These are phyloP conservation scores for Novumbra hubbsi DNA, from an alignment of 2,797 vertebrate genomes.

Conservation along the genomic window DNA sequence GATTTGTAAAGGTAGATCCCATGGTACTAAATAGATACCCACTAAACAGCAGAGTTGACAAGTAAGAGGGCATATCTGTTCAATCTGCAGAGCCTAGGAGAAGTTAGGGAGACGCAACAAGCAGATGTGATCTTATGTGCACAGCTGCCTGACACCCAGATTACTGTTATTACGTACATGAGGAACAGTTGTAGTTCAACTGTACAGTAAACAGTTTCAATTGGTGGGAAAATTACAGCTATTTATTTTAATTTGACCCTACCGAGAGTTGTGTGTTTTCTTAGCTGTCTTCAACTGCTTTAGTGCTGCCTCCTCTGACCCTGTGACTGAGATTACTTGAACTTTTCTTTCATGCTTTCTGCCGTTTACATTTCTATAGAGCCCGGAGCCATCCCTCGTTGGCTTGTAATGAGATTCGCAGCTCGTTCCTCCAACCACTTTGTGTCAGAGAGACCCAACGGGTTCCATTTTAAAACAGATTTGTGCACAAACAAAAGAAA, in stretches of 20 bases:
- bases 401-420: neutral
- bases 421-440: neutral
- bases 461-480: neutral
- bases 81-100: neutral
- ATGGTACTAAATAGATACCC: too few species aligned
- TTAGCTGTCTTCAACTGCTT: constrained; percentile 4
- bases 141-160: constrained; percentile 41
- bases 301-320: neutral
- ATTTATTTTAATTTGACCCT: constrained; percentile 39
- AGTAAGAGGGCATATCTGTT: neutral
- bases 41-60: too few species aligned
- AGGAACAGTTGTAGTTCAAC: constrained; percentile 34
- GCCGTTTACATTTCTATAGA: neutral
- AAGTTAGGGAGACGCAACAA: constrained; percentile 8
- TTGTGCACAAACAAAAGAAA: constrained; percentile 23
- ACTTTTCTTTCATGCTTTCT: neutral
- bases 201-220: constrained; percentile 42
- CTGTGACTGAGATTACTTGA: neutral
- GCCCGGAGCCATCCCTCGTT: neutral
- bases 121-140: constrained; percentile 12
- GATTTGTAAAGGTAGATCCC: too few species aligned
- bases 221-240: constrained; percentile 46
- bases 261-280: constrained; percentile 13
- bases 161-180: constrained; percentile 46
- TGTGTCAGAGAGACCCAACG: neutral